Conservation (phyloP, 2,797 vertebrate species). For the Acanthurus lineatus region DNA sequence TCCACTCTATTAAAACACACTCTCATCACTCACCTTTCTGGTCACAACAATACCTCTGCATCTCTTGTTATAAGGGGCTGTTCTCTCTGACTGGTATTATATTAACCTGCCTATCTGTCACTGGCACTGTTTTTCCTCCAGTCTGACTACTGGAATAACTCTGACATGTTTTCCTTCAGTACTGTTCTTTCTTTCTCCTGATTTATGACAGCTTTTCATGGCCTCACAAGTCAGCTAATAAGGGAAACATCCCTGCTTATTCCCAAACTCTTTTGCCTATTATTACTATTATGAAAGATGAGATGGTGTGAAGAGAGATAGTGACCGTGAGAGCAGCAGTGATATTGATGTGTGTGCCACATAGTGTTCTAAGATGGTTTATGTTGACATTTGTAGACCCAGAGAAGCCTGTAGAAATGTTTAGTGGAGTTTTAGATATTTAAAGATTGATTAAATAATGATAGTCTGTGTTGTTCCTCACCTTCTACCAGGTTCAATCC, state of each 20-base stretch:
- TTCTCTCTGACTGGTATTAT: slow-evolving; percentile 59
- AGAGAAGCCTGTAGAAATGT: slow-evolving; percentile 24
- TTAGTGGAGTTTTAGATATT: slow-evolving; percentile 7
- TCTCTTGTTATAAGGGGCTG: slow-evolving; percentile 52
- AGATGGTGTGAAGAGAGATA: slow-evolving; percentile 23
- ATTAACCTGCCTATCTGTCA: slow-evolving; percentile 68
- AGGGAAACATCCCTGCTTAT: slow-evolving; percentile 6
- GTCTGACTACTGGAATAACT: slow-evolving; percentile 47
- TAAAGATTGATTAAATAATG: background rate
- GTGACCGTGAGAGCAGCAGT: slow-evolving; percentile 6
- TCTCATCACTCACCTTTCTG: slow-evolving; percentile 51
- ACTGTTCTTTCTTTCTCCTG: slow-evolving; percentile 50
- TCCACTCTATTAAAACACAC: slow-evolving; percentile 53
- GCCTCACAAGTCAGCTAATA: slow-evolving; percentile 24
- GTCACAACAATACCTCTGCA: slow-evolving; percentile 55
- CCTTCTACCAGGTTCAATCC: slow-evolving; percentile 19
- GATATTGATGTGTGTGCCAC: slow-evolving; percentile 7
- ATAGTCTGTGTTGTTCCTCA: slow-evolving; percentile 11
- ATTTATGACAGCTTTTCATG: slow-evolving; percentile 51
- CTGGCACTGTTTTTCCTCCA: slow-evolving; percentile 46
- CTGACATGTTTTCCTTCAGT: slow-evolving; percentile 27
- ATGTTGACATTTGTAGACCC: background rate
- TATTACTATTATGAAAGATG: slow-evolving; percentile 10
- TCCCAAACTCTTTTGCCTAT: background rate
- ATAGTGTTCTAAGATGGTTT: slow-evolving; percentile 12